Evolutionary conservation across 1,140 invertebrate genomes (phyloP).

Genomic region (Ylistrum balloti): DNA sequence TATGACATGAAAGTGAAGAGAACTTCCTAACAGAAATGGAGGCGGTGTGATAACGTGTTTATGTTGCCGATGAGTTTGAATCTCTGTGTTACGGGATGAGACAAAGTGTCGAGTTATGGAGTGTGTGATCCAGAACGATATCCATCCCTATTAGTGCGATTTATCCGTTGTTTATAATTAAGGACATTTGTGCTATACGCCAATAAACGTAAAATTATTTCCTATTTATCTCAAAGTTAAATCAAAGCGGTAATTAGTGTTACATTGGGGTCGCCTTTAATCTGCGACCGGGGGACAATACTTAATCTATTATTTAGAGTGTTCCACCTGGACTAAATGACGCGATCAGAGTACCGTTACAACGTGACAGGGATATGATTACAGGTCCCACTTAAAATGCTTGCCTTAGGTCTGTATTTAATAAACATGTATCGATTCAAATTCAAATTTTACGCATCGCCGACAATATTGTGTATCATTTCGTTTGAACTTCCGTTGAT

Average conservation of each 20-base stretch:
- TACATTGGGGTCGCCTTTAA: neutral
- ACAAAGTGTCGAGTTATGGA: neutral
- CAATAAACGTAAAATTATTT: neutral
- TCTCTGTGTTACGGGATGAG: neutral
- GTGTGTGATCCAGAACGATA: neutral
- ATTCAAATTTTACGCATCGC: constrained; percentile 18
- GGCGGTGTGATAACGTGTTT: neutral
- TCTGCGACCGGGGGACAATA: neutral
- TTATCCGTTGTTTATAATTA: constrained; percentile 30
- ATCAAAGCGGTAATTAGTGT: neutral
- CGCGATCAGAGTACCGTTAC: neutral
- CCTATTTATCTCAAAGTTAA: neutral
- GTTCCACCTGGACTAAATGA: neutral
- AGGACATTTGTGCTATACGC: constrained; percentile 14
- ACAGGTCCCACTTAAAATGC: neutral
- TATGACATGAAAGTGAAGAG: constrained; percentile 29
- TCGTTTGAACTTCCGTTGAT: constrained; percentile 13
- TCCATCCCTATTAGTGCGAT: neutral
- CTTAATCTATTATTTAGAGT: neutral
- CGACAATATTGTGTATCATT: constrained; percentile 29
- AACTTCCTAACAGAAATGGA: neutral
- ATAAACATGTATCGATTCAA: neutral
- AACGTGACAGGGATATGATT: neutral
- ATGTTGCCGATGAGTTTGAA: neutral
- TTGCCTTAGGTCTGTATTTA: constrained; percentile 3